Conservation (phyloP, 2,888 invertebrate genomes). For the Apamea epomidion region DNA sequence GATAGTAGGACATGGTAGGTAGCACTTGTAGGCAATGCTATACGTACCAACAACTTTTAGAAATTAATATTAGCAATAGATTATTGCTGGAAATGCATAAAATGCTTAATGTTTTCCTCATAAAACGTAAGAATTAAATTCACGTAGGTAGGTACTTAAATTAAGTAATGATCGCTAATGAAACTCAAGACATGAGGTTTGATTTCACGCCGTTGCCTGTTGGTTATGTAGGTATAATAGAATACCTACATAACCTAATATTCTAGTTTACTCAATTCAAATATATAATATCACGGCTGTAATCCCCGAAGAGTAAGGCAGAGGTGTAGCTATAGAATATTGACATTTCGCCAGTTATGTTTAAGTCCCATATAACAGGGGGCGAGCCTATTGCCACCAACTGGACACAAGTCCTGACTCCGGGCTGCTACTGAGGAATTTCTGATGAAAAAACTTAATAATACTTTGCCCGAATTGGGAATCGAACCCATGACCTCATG, state of each 20-base stretch:
- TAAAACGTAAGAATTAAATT: conserved; percentile 2
- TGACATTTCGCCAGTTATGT: not conserved
- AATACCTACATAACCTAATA: not conserved
- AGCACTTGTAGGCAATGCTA: conserved; percentile 3
- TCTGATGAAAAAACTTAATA: too few species aligned
- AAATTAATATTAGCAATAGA: not conserved
- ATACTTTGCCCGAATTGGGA: too few species aligned
- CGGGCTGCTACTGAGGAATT: not conserved
- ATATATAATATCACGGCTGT: too few species aligned
- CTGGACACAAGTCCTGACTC: fast-evolving
- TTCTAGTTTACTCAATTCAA: too few species aligned
- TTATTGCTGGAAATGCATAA: not conserved
- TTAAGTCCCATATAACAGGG: not conserved
- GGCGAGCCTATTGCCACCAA: not conserved
- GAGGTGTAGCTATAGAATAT: too few species aligned
- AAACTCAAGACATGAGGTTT: not conserved
- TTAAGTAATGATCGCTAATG: conserved; percentile 1
- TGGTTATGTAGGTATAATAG: not conserved
- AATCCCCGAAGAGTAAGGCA: too few species aligned
- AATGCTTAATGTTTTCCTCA: not conserved
- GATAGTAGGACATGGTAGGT: conserved; percentile 36
- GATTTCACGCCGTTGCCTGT: not conserved
- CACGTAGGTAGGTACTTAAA: conserved; percentile 10
- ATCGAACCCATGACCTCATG: too few species aligned
- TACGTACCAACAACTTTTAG: not conserved